Evolutionary conservation across 2,888 invertebrate genomes (phyloP).

Genomic region (Gisinianus flammeolus): DNA sequence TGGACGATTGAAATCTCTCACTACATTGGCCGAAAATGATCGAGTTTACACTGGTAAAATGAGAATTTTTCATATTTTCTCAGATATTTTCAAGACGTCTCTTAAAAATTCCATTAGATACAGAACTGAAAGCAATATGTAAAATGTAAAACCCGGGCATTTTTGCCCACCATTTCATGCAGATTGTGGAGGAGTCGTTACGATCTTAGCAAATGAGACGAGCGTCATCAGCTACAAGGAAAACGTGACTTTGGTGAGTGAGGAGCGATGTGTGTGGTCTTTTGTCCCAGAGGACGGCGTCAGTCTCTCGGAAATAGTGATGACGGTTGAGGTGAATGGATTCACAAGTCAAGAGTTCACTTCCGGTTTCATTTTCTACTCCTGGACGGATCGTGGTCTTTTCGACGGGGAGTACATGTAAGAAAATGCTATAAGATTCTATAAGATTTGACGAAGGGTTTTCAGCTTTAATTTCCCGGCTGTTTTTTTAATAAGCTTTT

Average conservation of each 20-base stretch:
- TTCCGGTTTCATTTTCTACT: background rate
- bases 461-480: too few relatives aligned
- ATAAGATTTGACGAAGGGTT: background rate
- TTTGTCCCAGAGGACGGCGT: background rate
- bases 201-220: background rate
- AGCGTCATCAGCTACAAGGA: background rate
- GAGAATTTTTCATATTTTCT: too few relatives aligned
- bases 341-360: background rate
- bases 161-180: background rate
- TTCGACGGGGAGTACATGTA: background rate
- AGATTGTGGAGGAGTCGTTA: conserved; percentile 8
- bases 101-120: too few relatives aligned
- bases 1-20: too few relatives aligned
- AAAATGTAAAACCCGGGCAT: too few relatives aligned
- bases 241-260: background rate
- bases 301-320: background rate
- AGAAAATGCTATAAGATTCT: background rate
- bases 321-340: background rate
- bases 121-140: too few relatives aligned
- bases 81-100: too few relatives aligned
- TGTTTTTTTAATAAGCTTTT: too few relatives aligned
- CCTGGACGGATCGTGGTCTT: background rate
- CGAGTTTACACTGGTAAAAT: too few relatives aligned
- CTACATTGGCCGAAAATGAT: too few relatives aligned
- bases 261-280: background rate